A percentile compares a stretch with the other conserved stretches of the same genome.
phyloP scores from a whole-genome alignment of 2,797 vertebrate species.

The Helostoma temminkii region DNA sequence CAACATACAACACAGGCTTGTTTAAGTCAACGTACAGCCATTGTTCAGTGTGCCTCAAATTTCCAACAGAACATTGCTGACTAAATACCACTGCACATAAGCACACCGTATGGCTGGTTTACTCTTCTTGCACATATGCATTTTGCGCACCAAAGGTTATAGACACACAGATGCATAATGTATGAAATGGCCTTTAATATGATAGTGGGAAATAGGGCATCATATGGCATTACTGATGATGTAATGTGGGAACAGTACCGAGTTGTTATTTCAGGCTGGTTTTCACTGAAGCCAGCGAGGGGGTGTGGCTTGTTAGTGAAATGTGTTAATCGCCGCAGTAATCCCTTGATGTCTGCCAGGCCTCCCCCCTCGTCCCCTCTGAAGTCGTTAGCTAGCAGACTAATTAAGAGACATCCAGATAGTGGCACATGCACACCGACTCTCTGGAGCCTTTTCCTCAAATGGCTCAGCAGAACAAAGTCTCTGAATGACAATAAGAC shows the following conservation, averaged over 20 bases:
- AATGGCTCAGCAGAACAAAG: constrained; percentile 10
- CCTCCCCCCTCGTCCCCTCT: constrained; percentile 52
- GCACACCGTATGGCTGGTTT: too few species aligned
- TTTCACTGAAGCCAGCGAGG: neutral
- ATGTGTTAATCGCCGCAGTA: constrained; percentile 74
- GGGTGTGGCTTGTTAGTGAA: constrained; percentile 35
- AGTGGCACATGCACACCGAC: constrained; percentile 33
- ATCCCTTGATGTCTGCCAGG: constrained; percentile 61
- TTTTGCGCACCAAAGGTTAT: too few species aligned
- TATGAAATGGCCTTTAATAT: too few species aligned
- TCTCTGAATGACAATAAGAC: constrained; percentile 44
- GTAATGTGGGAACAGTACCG: neutral
- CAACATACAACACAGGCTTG: too few species aligned
- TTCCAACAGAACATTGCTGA: too few species aligned
- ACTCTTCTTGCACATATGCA: too few species aligned
- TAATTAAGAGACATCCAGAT: constrained; percentile 77
- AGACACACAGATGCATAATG: too few species aligned
- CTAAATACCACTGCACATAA: too few species aligned
- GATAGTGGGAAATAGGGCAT: too few species aligned
- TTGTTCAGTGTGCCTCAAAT: too few species aligned
- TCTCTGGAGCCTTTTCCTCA: constrained; percentile 59
- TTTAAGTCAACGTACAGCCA: too few species aligned
- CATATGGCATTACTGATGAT: too few species aligned
- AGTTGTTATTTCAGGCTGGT: neutral
- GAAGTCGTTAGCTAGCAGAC: constrained; percentile 72